Percentiles rank a stretch among this genome's conserved stretches.
Conservation (phyloP, 2,113 vertebrate genomes). For the Hepsetus odoe region DNA sequence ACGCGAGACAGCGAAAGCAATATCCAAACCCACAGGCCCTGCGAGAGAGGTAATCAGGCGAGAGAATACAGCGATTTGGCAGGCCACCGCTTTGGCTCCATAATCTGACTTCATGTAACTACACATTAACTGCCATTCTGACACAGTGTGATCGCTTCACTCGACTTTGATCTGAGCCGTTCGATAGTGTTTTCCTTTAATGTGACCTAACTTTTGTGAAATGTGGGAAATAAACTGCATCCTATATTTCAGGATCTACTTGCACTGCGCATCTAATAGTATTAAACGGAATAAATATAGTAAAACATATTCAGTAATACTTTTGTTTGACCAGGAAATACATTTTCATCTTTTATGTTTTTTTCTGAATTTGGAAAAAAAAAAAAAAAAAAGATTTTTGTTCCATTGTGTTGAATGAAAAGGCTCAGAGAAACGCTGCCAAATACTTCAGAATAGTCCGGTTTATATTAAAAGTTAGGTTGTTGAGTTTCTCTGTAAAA, state of each 20-base stretch:
- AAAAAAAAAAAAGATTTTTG: too few species aligned
- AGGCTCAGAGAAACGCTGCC: too few species aligned
- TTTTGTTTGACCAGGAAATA: background rate
- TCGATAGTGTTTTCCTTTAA: background rate
- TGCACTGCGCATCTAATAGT: background rate
- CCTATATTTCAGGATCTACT: background rate
- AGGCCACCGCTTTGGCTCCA: background rate
- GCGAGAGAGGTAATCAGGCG: background rate
- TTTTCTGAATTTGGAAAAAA: too few species aligned
- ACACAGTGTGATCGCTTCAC: background rate
- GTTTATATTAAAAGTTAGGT: too few species aligned
- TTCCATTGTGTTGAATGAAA: too few species aligned
- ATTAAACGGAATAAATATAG: background rate
- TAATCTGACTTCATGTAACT: background rate
- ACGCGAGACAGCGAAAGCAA: background rate
- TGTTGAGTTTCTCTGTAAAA: too few species aligned
- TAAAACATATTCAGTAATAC: background rate
- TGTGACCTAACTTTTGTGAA: background rate
- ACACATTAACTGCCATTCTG: conserved; percentile 21
- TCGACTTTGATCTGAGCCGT: conserved; percentile 11
- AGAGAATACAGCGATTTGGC: background rate
- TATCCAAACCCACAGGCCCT: background rate
- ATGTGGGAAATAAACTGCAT: background rate
- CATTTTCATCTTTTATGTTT: too few species aligned
- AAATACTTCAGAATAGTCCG: too few species aligned